Percentiles rank a stretch among this genome's conserved stretches.
Evolutionary conservation across 2,797 vertebrate species (phyloP).

Genomic region (Ispidina picta): DNA sequence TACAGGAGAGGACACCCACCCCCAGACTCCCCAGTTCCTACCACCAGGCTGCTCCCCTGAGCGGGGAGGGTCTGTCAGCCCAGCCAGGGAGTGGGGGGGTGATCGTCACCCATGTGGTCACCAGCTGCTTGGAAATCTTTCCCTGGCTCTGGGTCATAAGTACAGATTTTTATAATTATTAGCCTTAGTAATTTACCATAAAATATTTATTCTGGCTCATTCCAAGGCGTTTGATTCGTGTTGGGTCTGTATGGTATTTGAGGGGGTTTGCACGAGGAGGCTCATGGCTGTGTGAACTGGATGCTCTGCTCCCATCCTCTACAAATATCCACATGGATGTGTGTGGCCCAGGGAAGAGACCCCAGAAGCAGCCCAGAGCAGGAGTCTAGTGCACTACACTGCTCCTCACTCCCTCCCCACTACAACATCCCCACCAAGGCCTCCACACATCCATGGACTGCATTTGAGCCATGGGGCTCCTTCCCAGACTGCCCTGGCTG

Average conservation of each 20-base stretch:
- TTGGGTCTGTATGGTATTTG: neutral
- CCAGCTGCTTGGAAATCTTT: constrained; percentile 67
- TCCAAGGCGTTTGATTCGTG: constrained; percentile 16
- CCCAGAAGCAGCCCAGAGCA: neutral
- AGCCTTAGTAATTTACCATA: constrained; percentile 63
- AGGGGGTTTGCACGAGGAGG: neutral
- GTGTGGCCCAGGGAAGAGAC: constrained; percentile 10
- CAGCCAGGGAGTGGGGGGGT: neutral
- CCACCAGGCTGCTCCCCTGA: neutral
- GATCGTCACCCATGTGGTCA: constrained; percentile 49
- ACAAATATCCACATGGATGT: neutral
- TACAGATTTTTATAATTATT: constrained; percentile 74
- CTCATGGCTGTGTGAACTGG: neutral
- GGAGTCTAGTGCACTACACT: accelerated
- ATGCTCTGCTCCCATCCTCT: neutral
- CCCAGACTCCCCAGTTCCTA: neutral
- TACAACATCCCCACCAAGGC: accelerated
- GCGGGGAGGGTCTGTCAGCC: neutral
- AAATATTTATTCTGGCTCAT: constrained; percentile 72
- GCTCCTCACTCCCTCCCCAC: neutral
- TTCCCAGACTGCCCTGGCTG: too few species aligned
- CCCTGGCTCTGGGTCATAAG: constrained; percentile 40
- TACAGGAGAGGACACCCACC: neutral
- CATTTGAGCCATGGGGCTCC: neutral
- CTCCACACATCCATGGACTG: neutral